Conservation (phyloP, 2,888 invertebrate genomes). For the Graphium colonna region DNA sequence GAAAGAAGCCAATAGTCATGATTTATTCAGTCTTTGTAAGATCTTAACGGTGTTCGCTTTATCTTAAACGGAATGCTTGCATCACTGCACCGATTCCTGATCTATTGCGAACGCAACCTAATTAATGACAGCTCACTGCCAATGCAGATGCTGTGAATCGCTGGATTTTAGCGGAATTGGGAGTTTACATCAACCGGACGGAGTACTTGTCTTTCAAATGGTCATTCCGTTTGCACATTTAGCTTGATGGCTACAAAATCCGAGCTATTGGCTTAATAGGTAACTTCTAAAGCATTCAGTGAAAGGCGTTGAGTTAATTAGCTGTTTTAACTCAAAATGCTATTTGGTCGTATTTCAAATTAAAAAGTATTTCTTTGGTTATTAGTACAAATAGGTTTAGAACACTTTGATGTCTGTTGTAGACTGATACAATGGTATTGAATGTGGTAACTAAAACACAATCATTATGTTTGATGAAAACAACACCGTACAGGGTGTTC, state of each 20-base stretch:
- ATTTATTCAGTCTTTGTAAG: not conserved
- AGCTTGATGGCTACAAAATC: conserved; percentile 16
- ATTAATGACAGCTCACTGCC: conserved; percentile 24
- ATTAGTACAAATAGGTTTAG: too few relatives aligned
- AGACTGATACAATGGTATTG: too few relatives aligned
- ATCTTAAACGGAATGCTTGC: conserved; percentile 10
- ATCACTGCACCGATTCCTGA: conserved; percentile 20
- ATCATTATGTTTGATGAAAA: too few relatives aligned
- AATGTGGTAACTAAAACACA: too few relatives aligned
- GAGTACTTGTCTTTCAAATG: conserved; percentile 23
- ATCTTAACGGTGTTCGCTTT: not conserved
- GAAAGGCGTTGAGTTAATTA: too few relatives aligned
- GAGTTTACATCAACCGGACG: conserved; percentile 22
- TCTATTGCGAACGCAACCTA: conserved; percentile 21
- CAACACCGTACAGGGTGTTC: too few relatives aligned
- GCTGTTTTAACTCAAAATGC: too few relatives aligned
- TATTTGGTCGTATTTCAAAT: too few relatives aligned
- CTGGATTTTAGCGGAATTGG: conserved; percentile 24
- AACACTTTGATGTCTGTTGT: too few relatives aligned
- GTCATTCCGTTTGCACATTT: conserved; percentile 25
- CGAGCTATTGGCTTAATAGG: conserved; percentile 13
- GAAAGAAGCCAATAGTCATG: too few relatives aligned
- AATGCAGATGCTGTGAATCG: conserved; percentile 24
- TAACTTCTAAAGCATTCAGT: conserved; percentile 8
- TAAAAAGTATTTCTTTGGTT: too few relatives aligned